Base-by-base conservation (phyloP, 1,140 invertebrate species). In the Platyscapa corneri region DNA sequence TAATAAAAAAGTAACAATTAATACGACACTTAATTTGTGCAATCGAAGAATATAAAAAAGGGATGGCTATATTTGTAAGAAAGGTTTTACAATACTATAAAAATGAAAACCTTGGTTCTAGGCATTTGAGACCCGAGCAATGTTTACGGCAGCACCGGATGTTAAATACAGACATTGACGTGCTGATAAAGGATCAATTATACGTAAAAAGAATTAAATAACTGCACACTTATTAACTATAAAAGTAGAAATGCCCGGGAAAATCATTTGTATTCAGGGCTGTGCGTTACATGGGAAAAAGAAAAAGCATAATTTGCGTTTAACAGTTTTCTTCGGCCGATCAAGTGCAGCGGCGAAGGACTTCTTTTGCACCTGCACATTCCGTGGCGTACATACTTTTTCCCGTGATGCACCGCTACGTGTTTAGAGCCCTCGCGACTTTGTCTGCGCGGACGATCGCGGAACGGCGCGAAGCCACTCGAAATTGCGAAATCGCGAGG, bases 201-300 rank as follows among this genome's bases (percentile, higher is more conserved):
- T 34, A 20, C 34, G 14, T 34, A 37, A 34, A 75, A n/a, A 32
- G 10, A 42, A 23, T 3, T 39, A 42, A 60, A 79, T 42, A 79
- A 64, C 32, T 27, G 23, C 7, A 37, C 0, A 64, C 53, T 79
- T 64, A 37, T n/a, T 0, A 64, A 39, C 32, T 64, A 64, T 64
- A 64, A 79, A 79, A 39, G 77, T 65, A 64, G 0, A 64, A 23
- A 79, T n/a, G 77, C 18, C 32, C 30, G 30, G 6, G 23, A 3
- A 8, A 32, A 70, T 32, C 1, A 76, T 83, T 83, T 76, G 74
- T 83, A 83, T 76, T 83, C 82, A 39, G 23, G 56, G 56, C 60
- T 14, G 37, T 56, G 27, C 8, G 2, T 34, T 34, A 0, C 46
- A 27, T 8, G 30, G 27, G n/a, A 77, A 56, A 56, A 56, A 77